These are phyloP conservation scores for Xiphophorus hellerii DNA, from an alignment of 2,113 vertebrate species.

Conservation along the genomic window DNA sequence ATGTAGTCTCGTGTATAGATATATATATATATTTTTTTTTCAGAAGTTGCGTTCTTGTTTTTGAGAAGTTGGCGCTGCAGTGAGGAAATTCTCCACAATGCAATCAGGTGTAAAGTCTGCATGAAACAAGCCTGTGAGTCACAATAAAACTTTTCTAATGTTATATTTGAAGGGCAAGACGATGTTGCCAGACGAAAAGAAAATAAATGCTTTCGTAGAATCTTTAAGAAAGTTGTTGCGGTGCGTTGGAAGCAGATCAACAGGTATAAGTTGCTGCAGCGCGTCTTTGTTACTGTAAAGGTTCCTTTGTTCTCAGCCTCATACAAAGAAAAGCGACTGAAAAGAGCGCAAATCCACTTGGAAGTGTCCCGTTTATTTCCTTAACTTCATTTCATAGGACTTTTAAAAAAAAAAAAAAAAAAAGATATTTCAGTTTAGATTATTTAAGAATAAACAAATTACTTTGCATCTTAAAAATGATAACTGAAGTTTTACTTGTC, in stretches of 20 bases:
- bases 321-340: constrained; percentile 66
- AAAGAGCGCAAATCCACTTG: constrained; percentile 45
- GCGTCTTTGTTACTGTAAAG: constrained; percentile 82
- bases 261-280: constrained; percentile 78
- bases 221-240: constrained; percentile 44
- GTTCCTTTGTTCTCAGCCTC: constrained; percentile 79
- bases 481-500: not conserved
- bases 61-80: constrained; percentile 55
- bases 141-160: constrained; percentile 44
- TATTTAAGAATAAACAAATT: not conserved
- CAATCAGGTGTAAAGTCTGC: constrained; percentile 76
- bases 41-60: not conserved
- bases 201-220: not conserved
- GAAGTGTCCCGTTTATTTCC: constrained; percentile 32
- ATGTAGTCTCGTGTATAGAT: not conserved
- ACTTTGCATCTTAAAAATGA: constrained; percentile 2
- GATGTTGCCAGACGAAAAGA: not conserved
- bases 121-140: constrained; percentile 39
- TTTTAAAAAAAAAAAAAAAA: too few species aligned
- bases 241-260: constrained; percentile 74
- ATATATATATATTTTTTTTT: not conserved
- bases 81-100: constrained; percentile 65
- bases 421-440: not conserved
- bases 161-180: not conserved
- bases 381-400: not conserved